phyloP scores from a whole-genome alignment of 1,140 invertebrate species.

The Spodoptera litura region DNA sequence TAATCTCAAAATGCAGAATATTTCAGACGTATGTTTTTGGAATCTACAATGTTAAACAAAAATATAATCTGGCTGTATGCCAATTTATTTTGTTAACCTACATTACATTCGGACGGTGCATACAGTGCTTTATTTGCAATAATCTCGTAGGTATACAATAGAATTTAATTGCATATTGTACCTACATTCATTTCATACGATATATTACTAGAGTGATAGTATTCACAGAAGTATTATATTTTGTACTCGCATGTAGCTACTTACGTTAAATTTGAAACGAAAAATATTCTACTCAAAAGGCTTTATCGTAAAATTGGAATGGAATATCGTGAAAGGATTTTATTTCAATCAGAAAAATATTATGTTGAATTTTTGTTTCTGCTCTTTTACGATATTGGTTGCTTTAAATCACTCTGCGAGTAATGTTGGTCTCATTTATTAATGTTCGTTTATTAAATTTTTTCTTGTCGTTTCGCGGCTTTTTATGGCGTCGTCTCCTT shows the following conservation, averaged over 20 bases:
- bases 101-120: slow-evolving; percentile 14
- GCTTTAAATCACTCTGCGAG: no score
- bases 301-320: no score
- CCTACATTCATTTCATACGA: not conserved
- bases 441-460: no score
- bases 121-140: slow-evolving; percentile 3
- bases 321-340: no score
- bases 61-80: slow-evolving; percentile 24
- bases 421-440: no score
- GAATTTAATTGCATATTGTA: not conserved
- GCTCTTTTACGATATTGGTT: no score
- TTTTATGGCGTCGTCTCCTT: not conserved
- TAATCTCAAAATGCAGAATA: slow-evolving; percentile 12
- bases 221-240: no score
- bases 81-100: slow-evolving; percentile 39
- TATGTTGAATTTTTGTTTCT: no score
- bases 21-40: slow-evolving; percentile 13
- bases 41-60: slow-evolving; percentile 24
- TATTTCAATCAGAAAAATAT: no score
- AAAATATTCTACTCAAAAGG: no score
- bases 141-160: not conserved
- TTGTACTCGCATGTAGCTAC: no score
- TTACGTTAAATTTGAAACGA: no score
- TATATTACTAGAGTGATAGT: not conserved
- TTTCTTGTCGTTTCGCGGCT: not conserved